These are phyloP conservation scores for Phyllotreta cruciferae DNA, from an alignment of 2,888 invertebrate species.

Conservation along the genomic window DNA sequence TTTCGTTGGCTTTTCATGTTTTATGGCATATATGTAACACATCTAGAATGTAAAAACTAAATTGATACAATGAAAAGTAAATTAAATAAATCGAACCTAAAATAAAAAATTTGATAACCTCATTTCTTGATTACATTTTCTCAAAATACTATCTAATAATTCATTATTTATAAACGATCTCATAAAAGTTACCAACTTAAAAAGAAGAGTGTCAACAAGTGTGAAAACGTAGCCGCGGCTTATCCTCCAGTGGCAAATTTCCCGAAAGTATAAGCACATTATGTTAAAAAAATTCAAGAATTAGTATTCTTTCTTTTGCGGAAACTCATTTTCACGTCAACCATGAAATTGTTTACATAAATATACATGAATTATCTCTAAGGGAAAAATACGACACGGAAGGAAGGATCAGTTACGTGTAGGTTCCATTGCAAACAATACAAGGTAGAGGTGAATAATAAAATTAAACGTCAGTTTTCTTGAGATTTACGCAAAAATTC, in stretches of 20 bases:
- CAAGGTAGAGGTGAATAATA: no score
- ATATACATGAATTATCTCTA: constrained; percentile 47
- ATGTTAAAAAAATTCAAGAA: constrained; percentile 13
- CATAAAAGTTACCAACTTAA: constrained; percentile 6
- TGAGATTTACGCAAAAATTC: no score
- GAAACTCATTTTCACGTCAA: constrained; percentile 36
- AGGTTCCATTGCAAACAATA: background rate
- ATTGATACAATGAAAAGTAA: no score
- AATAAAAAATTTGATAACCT: no score
- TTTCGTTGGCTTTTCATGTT: no score
- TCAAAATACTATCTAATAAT: no score
- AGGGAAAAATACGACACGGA: constrained; percentile 44
- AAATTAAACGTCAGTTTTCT: no score
- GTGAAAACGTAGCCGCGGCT: constrained; percentile 2
- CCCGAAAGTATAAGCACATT: constrained; percentile 14
- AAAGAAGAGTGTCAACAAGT: constrained; percentile 12
- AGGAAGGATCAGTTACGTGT: constrained; percentile 13
- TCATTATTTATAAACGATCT: background rate
- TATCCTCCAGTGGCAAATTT: constrained; percentile 11
- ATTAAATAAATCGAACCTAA: no score
- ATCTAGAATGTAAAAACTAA: no score
- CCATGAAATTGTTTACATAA: constrained; percentile 44
- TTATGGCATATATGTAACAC: no score
- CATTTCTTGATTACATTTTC: no score
- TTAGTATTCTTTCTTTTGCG: constrained; percentile 26